Evolutionary conservation across 2,113 vertebrate genomes (phyloP), one percentile per base, ranked within the genome.

Genomic region (Anthoscopus minutus): DNA sequence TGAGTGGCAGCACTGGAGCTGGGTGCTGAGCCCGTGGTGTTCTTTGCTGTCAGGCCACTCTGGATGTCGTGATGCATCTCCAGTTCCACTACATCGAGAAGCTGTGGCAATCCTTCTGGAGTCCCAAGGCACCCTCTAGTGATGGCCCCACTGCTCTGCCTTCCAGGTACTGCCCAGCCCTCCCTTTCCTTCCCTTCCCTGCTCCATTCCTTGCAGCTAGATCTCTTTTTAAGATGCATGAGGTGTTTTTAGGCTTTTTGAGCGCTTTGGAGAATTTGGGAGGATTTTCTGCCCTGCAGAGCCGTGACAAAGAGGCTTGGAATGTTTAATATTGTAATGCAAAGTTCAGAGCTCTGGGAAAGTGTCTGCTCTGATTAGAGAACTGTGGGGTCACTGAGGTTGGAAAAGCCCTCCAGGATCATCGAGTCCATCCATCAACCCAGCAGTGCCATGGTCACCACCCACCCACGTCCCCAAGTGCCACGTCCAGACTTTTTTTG

Each of bases 61-160:
- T 99, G 86, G 99, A 99, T 16, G 99, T 99, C 4, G 99, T 99
- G 84, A 99, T 99, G 98, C 99, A 99, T 96, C 98, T 99, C 30
- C 99, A 99, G 96, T 99, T 99, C 66, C 99, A 99, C 94, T 99
- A 98, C 86, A 99, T 99, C 13, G 99, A 99, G 97, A 99, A 99
- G 92, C 98, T 99, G 50, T 99, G 99, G 99, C 98, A 99, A 89
- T 98, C 99, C 58, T 99, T 99, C 98, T 99, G 99, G 99, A 99
- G 98, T 97, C 98, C 98, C 54, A 98, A 99, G 97, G 86, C 98
- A 87, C 96, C 98, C 85, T 94, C 99, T 94, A 97, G 98, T 65
- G 99, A 99, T 22, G 97, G 97, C 82, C 97, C 95, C 31, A 71
- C 98, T 37, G 86, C 98, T 45, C 97, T 99, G 53, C 89, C 97